A percentile compares a stretch with the other conserved stretches of the same genome.
These are phyloP conservation scores for Mamestra brassicae DNA, from an alignment of 2,888 invertebrate genomes.

Conservation along the genomic window DNA sequence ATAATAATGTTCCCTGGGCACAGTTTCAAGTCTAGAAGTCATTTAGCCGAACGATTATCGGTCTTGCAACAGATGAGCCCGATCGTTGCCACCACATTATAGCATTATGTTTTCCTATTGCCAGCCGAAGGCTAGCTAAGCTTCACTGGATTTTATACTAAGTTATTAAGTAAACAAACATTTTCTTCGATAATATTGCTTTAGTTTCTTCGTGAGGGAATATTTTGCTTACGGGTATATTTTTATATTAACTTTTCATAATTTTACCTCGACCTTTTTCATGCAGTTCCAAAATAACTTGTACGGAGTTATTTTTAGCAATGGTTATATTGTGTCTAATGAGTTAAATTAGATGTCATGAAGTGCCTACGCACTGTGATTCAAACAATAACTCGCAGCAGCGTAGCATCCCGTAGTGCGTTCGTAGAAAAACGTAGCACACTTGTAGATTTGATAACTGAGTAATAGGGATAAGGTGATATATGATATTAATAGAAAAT, in stretches of 20 bases:
- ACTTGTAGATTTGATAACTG: no score
- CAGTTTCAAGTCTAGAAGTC: conserved; percentile 65
- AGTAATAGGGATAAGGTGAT: no score
- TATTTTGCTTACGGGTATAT: conserved; percentile 10
- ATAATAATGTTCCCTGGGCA: conserved; percentile 48
- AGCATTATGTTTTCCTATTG: conserved; percentile 59
- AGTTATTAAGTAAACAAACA: conserved; percentile 55
- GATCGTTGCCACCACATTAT: conserved; percentile 58
- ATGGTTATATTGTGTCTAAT: no score
- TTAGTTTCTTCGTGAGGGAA: conserved; percentile 3
- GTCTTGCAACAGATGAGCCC: conserved; percentile 67
- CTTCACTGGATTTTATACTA: conserved; percentile 49
- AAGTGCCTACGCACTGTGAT: neutral
- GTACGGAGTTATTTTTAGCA: neutral
- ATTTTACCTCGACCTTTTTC: neutral
- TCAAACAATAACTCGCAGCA: no score
- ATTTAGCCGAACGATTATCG: conserved; percentile 67
- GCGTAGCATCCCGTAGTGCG: no score
- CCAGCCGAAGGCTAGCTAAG: conserved; percentile 41
- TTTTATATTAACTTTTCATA: neutral
- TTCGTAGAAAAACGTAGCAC: no score
- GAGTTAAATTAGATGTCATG: neutral
- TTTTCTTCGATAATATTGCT: conserved; percentile 33
- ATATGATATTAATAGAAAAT: no score
- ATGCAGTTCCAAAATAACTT: no score